Conservation (phyloP, 53 echinoderm and acorn worm genomes). For the Glandiceps talaboti region DNA sequence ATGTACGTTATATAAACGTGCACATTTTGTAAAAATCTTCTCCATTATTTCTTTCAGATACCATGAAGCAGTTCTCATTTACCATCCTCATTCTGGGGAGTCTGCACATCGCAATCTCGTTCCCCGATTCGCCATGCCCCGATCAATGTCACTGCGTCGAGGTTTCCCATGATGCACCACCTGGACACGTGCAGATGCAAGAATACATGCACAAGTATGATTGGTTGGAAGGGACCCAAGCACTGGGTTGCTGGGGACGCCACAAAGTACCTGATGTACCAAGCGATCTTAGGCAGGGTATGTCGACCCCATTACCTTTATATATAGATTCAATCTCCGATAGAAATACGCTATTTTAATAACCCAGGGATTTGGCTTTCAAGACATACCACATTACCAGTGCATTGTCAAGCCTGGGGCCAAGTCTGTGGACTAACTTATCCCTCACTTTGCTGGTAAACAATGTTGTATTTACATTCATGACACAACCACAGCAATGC, state of each 20-base stretch:
- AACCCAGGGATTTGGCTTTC: no score
- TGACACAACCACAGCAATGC: no score
- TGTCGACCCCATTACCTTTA: no score
- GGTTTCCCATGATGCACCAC: conserved; percentile 28
- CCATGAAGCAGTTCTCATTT: neutral
- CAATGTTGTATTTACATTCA: no score
- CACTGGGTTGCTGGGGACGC: conserved; percentile 56
- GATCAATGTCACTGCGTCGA: conserved; percentile 53
- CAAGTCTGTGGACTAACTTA: no score
- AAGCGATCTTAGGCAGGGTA: neutral
- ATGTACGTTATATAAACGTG: no score
- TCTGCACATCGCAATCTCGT: neutral
- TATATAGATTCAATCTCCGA: no score
- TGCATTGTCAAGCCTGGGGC: no score
- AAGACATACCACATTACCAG: no score
- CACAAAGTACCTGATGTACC: conserved; percentile 29
- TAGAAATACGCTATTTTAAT: no score
- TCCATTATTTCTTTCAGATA: neutral
- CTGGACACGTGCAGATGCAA: conserved; percentile 22
- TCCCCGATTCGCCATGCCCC: conserved; percentile 18
- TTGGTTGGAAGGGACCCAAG: conserved; percentile 47
- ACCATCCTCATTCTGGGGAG: neutral
- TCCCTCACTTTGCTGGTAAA: no score
- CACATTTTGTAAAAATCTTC: no score
- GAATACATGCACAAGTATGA: conserved; percentile 36